phyloP scores from a whole-genome alignment of 1,140 invertebrate genomes.

The Zaprionus lachaisei region DNA sequence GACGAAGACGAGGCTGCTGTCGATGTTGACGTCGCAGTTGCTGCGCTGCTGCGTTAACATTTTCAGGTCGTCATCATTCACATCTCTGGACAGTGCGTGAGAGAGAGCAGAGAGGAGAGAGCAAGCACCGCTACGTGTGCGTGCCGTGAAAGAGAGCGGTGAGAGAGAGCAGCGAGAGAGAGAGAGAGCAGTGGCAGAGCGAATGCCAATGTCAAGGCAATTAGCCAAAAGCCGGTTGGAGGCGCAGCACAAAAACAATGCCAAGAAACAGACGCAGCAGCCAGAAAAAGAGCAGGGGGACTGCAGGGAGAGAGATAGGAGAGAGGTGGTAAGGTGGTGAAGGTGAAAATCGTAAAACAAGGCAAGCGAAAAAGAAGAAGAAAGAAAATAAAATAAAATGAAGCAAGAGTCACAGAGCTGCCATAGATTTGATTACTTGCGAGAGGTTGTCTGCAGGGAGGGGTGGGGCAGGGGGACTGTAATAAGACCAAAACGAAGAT shows the following conservation, averaged over 20 bases:
- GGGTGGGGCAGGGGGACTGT: neutral
- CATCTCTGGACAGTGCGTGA: conserved; percentile 20
- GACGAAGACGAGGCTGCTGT: conserved; percentile 12
- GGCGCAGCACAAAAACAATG: conserved; percentile 66
- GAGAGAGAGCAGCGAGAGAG: conserved; percentile 12
- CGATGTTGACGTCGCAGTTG: conserved; percentile 1
- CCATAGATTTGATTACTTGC: conserved; percentile 81
- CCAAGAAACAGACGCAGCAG: conserved; percentile 30
- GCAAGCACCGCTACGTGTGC: conserved; percentile 14
- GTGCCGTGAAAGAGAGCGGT: conserved; percentile 12
- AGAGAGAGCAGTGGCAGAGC: conserved; percentile 21
- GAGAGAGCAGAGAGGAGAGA: conserved; percentile 16
- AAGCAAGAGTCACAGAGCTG: conserved; percentile 55
- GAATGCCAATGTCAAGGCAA: conserved; percentile 83
- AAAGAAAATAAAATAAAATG: conserved; percentile 40
- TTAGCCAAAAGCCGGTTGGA: conserved; percentile 81
- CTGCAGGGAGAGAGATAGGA: neutral
- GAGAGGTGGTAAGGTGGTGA: conserved; percentile 11
- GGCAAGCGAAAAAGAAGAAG: conserved; percentile 47
- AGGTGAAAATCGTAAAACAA: conserved; percentile 51
- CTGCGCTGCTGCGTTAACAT: conserved; percentile 17
- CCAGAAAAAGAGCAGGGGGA: conserved; percentile 30
- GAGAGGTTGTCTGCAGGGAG: conserved; percentile 37
- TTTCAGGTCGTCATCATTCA: conserved; percentile 40
- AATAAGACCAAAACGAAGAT: conserved; percentile 20